phyloP scores from a whole-genome alignment of 1,140 invertebrate genomes.

The Neodiprion fabricii region DNA sequence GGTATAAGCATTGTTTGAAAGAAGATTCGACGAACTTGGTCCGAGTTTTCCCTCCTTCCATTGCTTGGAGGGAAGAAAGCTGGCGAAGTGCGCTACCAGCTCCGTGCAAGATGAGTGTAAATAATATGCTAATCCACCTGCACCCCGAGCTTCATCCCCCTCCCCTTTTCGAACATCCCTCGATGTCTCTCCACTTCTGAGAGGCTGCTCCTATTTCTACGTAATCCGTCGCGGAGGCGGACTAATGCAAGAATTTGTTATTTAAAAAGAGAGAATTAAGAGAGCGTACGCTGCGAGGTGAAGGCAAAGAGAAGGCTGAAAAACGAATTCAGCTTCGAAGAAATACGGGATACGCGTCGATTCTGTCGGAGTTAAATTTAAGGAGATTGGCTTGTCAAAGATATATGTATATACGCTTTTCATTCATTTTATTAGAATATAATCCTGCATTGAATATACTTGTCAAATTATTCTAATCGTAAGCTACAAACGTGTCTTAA shows the following conservation, averaged over 20 bases:
- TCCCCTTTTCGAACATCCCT: not conserved
- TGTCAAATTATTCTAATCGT: too few species aligned
- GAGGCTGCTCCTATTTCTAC: not conserved
- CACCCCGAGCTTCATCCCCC: conserved; percentile 9
- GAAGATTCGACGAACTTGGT: not conserved
- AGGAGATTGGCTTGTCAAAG: too few species aligned
- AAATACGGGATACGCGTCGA: too few species aligned
- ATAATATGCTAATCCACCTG: conserved; percentile 32
- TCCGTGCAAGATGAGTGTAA: conserved; percentile 25
- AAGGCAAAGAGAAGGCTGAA: too few species aligned
- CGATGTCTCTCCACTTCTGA: not conserved
- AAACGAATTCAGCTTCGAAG: too few species aligned
- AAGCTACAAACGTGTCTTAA: too few species aligned
- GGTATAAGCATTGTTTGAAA: not conserved
- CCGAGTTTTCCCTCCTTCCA: not conserved
- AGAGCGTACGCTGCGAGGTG: too few species aligned
- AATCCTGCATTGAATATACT: too few species aligned
- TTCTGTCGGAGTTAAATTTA: too few species aligned
- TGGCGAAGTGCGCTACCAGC: not conserved
- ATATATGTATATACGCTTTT: too few species aligned
- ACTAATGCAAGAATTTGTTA: not conserved
- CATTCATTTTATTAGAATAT: too few species aligned
- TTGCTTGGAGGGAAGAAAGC: too few species aligned
- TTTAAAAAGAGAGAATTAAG: not conserved
- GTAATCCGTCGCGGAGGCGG: not conserved